A percentile compares a stretch with the other conserved stretches of the same genome.
Conservation (phyloP, 1,140 invertebrate species). For the Paralvinella palmiformis region DNA sequence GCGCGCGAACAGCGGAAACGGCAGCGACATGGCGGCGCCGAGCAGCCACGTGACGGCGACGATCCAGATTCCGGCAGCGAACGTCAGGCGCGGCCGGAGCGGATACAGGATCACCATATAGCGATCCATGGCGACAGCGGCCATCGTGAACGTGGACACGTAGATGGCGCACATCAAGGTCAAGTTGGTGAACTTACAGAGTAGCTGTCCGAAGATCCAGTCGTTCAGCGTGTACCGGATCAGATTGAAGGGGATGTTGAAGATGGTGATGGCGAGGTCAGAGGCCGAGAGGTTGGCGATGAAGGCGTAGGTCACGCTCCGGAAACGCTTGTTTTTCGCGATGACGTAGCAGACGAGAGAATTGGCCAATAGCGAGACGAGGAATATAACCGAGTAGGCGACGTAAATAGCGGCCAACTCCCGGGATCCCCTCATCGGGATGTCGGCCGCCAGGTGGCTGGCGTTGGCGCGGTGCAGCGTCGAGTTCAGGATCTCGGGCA, state of each 20-base stretch:
- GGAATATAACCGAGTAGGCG: constrained; percentile 44
- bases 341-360: constrained; percentile 80
- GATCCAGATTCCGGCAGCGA: constrained; percentile 40
- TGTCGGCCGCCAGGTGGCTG: background rate
- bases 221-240: constrained; percentile 34
- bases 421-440: background rate
- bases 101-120: constrained; percentile 54
- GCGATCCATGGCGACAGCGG: constrained; percentile 55
- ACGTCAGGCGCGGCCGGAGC: constrained; percentile 47
- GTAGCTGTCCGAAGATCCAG: constrained; percentile 51
- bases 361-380: constrained; percentile 65
- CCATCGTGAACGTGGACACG: constrained; percentile 56
- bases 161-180: constrained; percentile 54
- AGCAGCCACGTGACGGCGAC: constrained; percentile 52
- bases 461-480: background rate
- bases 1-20: constrained; percentile 52
- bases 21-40: constrained; percentile 50
- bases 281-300: constrained; percentile 94
- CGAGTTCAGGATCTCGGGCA: background rate
- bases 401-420: constrained; percentile 26
- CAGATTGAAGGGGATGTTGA: constrained; percentile 42
- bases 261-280: constrained; percentile 78
- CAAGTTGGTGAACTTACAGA: constrained; percentile 54
- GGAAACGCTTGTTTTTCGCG: constrained; percentile 82
- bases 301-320: constrained; percentile 95